Percentiles rank a stretch among this genome's conserved stretches.
Conservation (phyloP, 2,113 vertebrate genomes). For the Paradoxurus hermaphroditus region DNA sequence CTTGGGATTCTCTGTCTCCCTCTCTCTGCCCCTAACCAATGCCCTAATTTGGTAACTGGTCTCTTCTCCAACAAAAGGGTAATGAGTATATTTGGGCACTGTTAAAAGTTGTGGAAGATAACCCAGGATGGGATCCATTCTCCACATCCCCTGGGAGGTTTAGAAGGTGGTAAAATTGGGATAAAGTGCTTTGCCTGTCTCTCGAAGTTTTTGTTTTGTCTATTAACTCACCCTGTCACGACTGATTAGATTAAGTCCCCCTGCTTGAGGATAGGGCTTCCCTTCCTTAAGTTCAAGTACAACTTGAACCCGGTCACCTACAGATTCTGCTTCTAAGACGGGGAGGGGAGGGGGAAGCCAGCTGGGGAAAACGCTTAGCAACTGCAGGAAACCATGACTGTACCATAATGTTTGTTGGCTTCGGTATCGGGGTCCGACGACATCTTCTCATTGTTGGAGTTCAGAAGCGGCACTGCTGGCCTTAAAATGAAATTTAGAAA, state of each 20-base stretch:
- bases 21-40: no score
- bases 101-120: not conserved
- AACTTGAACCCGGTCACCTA: not conserved
- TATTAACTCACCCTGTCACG: not conserved
- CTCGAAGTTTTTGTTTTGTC: not conserved
- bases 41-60: not conserved
- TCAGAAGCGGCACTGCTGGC: constrained; percentile 73
- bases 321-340: not conserved
- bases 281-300: no score
- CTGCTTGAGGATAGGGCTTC: not conserved
- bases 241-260: not conserved
- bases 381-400: not conserved
- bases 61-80: not conserved
- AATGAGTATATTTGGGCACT: not conserved
- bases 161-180: not conserved
- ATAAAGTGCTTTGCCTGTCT: not conserved
- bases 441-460: constrained; percentile 78
- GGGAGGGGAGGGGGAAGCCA: not conserved
- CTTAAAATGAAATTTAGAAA: constrained; percentile 74
- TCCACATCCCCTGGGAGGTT: not conserved
- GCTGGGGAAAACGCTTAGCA: not conserved
- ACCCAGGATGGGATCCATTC: not conserved
- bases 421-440: constrained; percentile 70
- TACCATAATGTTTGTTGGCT: constrained; percentile 79
- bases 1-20: no score